Base-by-base conservation (phyloP, 2,797 vertebrate species). In the Falco peregrinus region DNA sequence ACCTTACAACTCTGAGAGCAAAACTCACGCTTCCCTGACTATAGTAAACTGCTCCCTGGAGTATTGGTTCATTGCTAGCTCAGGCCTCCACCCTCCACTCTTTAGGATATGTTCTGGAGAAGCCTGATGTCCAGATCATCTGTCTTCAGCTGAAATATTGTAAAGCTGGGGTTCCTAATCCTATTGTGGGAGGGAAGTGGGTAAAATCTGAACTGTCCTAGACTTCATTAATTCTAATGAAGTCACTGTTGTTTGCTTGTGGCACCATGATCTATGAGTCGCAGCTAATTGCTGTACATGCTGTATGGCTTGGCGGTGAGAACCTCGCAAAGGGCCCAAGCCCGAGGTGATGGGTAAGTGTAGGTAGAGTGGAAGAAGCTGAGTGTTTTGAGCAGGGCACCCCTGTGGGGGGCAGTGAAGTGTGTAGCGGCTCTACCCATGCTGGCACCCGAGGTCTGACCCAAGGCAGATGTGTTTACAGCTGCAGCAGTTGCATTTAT, bases 301-400 rank as follows among this genome's bases (percentile, higher is more conserved):
- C 37, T 70, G 8, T 13, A 16, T 28, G 29, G 24, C 43, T 29
- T 47, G 60, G 37, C 37, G 45, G 9, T 22, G n/a, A 61, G 50
- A 65, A 20, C 37, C 29, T 47, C 0, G 0, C 0, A 4, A n/a
- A 31, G 9, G 13, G 29, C 29, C 53, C 12, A 8, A 8, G 45
- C 18, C 19, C 0, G 0, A 43, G 53, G 39, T 0, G 1, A 35
- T 33, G 48, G 19, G 11, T 8, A n/a, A 14, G 5, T 51, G 18
- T 78, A 24, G 13, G 14, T 16, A 18, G 48, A 10, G 10, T 19
- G 6, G 28, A 45, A 25, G 35, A 19, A 48, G 24, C 19, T 39
- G 25, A 25, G 18, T 54, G 47, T 43, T 43, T 19, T 5, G 1
- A 24, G 7, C 16, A 33, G 47, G 26, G 21, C 22, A 59, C 1